These are phyloP conservation scores for Paragorgia papillata DNA, from an alignment of 92 coral and sea anemone genomes.

Conservation along the genomic window DNA sequence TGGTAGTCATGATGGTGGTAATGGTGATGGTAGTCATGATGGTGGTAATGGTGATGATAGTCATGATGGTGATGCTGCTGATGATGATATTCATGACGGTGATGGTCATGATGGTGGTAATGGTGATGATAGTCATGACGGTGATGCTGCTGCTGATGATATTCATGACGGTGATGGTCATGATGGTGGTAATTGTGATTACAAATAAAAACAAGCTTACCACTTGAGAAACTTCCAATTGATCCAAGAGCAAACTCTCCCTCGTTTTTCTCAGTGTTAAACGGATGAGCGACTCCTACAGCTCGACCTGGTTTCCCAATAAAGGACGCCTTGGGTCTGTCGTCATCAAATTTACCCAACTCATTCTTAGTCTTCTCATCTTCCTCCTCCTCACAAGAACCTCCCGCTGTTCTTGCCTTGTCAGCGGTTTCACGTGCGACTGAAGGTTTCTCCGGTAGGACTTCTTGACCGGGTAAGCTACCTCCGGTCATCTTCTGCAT, in stretches of 20 bases:
- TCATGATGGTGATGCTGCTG: no score
- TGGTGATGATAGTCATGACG: no score
- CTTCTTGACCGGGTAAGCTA: slow-evolving; percentile 37
- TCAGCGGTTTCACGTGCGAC: slow-evolving; percentile 4
- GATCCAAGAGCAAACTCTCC: slow-evolving; percentile 20
- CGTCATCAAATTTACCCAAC: slow-evolving; percentile 28
- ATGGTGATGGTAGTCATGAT: no score
- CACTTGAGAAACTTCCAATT: slow-evolving; percentile 27
- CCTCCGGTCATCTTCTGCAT: slow-evolving; percentile 15
- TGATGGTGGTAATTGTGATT: no score
- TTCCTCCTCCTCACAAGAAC: slow-evolving; percentile 15
- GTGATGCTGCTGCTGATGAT: no score
- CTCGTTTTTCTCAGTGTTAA: slow-evolving; percentile 46
- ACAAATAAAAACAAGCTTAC: neutral
- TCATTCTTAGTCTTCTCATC: slow-evolving; percentile 22
- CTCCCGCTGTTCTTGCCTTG: neutral
- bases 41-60: no score
- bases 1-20: no score
- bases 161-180: no score
- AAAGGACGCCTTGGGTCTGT: slow-evolving; percentile 29
- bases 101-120: no score
- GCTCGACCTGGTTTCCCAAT: slow-evolving; percentile 40
- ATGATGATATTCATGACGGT: no score
- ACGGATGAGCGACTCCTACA: slow-evolving; percentile 66
- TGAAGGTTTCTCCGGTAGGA: slow-evolving; percentile 30